phyloP scores from a whole-genome alignment of 2,888 invertebrate genomes.

The Tetranychus truncatus region DNA sequence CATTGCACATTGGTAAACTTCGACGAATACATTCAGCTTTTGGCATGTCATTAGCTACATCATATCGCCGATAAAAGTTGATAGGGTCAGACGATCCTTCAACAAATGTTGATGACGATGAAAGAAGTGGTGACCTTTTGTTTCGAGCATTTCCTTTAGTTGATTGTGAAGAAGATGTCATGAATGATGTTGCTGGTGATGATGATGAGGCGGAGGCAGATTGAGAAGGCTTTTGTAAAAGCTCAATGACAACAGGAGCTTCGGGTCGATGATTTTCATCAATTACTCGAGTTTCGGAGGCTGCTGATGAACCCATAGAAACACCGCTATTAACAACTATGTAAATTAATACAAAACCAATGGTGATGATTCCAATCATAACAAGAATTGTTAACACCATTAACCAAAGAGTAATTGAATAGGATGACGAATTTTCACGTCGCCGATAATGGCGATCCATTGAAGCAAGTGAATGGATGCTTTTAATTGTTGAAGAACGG shows the following conservation, averaged over 20 bases:
- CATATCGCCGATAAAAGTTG: constrained; percentile 17
- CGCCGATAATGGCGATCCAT: constrained; percentile 1
- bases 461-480: constrained; percentile 4
- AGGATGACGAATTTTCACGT: neutral
- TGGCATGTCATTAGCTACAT: constrained; percentile 10
- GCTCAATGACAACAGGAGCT: neutral
- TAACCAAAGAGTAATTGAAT: constrained; percentile 2
- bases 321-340: neutral
- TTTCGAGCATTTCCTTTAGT: neutral
- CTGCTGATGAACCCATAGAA: neutral
- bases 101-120: constrained; percentile 17
- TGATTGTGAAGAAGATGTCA: neutral
- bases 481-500: neutral
- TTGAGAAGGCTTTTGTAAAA: neutral
- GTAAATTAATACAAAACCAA: constrained; percentile 5
- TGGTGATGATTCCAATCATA: constrained; percentile 9
- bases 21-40: constrained; percentile 19
- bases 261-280: constrained; percentile 1
- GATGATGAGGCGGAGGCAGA: neutral
- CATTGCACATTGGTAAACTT: constrained; percentile 41
- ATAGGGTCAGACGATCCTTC: constrained; percentile 19
- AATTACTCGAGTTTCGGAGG: neutral
- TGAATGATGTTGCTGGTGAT: too few relatives aligned
- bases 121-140: constrained; percentile 16
- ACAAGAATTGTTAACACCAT: constrained; percentile 4